These are phyloP conservation scores for Galaxea fascicularis DNA, from an alignment of 92 coral and sea anemone species.

Conservation along the genomic window DNA sequence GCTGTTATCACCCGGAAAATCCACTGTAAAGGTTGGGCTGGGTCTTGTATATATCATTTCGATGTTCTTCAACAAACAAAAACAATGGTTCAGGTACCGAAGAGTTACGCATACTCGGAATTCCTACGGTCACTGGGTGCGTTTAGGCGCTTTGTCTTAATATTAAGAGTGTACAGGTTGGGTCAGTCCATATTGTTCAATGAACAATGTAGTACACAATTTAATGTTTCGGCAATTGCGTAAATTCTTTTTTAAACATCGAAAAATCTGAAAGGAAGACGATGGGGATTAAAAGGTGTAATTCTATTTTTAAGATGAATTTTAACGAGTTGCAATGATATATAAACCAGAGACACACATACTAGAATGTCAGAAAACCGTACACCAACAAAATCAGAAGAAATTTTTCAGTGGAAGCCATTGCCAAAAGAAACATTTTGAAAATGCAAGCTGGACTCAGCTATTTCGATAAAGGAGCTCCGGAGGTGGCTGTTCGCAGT, in stretches of 20 bases:
- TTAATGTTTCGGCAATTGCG: background rate
- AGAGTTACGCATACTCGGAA: background rate
- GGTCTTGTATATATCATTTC: background rate
- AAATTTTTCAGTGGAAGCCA: background rate
- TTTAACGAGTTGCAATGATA: background rate
- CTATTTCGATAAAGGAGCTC: slow-evolving; percentile 68
- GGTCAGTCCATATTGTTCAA: too few species aligned
- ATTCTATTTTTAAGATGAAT: slow-evolving; percentile 22
- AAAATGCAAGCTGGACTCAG: slow-evolving; percentile 84
- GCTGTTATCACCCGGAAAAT: background rate
- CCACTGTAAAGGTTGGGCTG: background rate
- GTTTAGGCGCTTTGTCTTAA: too few species aligned
- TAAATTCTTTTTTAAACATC: background rate
- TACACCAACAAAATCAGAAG: background rate
- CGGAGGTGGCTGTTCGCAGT: slow-evolving; percentile 71
- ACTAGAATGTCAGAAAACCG: background rate
- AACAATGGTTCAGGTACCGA: background rate
- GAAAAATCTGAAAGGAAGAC: slow-evolving; percentile 6
- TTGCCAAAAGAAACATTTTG: background rate
- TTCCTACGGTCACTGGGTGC: too few species aligned
- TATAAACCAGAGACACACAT: background rate
- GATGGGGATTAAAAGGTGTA: background rate
- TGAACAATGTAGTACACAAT: too few species aligned
- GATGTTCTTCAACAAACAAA: background rate
- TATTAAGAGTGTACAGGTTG: too few species aligned